Percentiles rank a stretch among this genome's conserved stretches.
These are phyloP conservation scores for Montifringilla adamsi DNA, from an alignment of 2,113 vertebrate species.

Conservation along the genomic window DNA sequence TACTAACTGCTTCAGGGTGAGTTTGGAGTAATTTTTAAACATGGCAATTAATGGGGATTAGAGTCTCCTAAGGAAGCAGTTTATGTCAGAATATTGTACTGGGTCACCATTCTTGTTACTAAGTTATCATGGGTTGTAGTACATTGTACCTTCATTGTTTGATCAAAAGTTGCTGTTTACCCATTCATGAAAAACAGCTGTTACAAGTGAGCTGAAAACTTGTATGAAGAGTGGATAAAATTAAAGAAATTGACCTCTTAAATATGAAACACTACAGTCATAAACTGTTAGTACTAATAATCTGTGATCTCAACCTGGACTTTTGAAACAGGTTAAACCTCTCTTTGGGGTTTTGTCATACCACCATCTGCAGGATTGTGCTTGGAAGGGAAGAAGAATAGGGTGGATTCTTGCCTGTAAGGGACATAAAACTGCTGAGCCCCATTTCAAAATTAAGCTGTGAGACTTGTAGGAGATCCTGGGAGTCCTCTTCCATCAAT, in stretches of 20 bases:
- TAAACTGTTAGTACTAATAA: background rate
- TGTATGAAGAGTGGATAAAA: background rate
- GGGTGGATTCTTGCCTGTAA: background rate
- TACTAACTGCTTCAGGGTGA: background rate
- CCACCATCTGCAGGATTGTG: background rate
- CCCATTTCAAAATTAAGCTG: background rate
- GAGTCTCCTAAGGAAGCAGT: background rate
- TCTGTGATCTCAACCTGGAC: background rate
- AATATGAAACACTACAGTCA: background rate
- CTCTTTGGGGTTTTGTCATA: background rate
- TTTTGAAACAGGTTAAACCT: background rate
- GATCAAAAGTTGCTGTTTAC: slow-evolving; percentile 16
- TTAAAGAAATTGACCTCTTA: background rate
- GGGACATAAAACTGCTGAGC: rapidly evolving
- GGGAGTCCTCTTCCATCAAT: background rate
- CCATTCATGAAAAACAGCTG: background rate
- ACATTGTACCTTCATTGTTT: background rate
- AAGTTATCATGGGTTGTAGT: background rate
- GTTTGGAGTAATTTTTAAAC: background rate
- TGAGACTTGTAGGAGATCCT: background rate
- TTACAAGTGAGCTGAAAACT: background rate
- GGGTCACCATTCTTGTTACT: background rate
- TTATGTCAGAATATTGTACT: background rate
- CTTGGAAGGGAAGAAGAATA: background rate
- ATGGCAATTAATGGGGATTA: background rate